These are phyloP conservation scores for Thymelicus acteon DNA, from an alignment of 2,888 invertebrate species.

Conservation along the genomic window DNA sequence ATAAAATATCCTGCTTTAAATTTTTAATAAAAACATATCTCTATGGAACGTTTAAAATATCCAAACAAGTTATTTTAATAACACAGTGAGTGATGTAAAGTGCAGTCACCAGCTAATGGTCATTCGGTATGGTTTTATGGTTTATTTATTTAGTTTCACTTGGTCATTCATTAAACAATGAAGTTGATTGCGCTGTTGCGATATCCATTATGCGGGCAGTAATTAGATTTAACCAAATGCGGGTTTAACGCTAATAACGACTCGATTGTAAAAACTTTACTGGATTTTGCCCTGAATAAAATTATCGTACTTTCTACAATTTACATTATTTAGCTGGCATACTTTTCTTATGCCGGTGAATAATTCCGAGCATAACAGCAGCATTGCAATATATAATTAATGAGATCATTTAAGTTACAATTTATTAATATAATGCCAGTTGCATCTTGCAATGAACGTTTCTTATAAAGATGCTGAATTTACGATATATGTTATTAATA, in stretches of 20 bases:
- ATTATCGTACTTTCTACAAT: constrained; percentile 48
- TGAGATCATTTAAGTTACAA: neutral
- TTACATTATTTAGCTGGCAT: constrained; percentile 35
- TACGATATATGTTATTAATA: too few relatives aligned
- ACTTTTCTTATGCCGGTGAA: constrained; percentile 31
- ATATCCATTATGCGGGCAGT: constrained; percentile 79
- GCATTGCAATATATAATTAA: neutral
- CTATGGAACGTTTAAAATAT: too few relatives aligned
- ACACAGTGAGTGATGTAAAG: neutral
- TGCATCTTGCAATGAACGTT: too few relatives aligned
- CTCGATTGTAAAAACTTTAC: constrained; percentile 59
- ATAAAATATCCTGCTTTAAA: too few relatives aligned
- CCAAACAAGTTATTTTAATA: neutral
- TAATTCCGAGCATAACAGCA: constrained; percentile 33
- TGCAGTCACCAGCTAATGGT: constrained; percentile 25
- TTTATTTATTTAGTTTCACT: constrained; percentile 69
- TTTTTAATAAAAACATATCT: too few relatives aligned
- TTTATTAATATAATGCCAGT: neutral
- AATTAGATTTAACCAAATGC: constrained; percentile 82
- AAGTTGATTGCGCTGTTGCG: constrained; percentile 76
- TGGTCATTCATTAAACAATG: constrained; percentile 80
- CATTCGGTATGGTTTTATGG: constrained; percentile 62
- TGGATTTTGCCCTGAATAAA: constrained; percentile 58
- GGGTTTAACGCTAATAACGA: constrained; percentile 71
- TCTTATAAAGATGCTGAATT: too few relatives aligned